A percentile compares a stretch with the other conserved stretches of the same genome.
phyloP scores from a whole-genome alignment of 2,113 vertebrate genomes.

The Neolamprologus fasciatus region DNA sequence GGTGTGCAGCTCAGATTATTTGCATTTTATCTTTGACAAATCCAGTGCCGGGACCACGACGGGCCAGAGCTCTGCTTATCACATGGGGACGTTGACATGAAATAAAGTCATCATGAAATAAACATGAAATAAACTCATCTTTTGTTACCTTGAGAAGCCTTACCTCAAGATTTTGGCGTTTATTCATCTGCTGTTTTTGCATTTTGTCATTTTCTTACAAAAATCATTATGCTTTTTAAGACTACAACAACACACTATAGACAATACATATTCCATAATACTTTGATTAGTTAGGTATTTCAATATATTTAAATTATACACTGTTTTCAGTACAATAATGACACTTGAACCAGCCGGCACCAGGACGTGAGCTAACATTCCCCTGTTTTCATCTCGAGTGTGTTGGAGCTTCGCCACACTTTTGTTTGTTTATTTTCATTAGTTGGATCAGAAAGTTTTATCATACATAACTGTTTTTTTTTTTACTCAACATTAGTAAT shows the following conservation, averaged over 20 bases:
- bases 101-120: not conserved
- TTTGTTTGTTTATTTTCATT: not conserved
- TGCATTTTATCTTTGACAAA: not conserved
- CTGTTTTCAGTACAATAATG: conserved; percentile 73
- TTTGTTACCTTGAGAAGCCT: conserved; percentile 8
- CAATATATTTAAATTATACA: conserved; percentile 83
- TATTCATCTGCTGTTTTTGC: conserved; percentile 52
- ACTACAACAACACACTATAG: conserved; percentile 76
- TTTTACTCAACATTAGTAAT: conserved; percentile 51
- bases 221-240: conserved; percentile 55
- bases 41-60: not conserved
- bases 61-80: not conserved
- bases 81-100: not conserved
- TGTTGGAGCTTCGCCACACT: not conserved
- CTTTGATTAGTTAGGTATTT: conserved; percentile 78
- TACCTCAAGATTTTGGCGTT: conserved; percentile 25
- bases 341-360: conserved; percentile 60
- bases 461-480: conserved; percentile 28
- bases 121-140: not conserved
- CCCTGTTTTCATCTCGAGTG: not conserved
- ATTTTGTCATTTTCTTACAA: conserved; percentile 65
- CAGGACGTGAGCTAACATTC: conserved; percentile 32
- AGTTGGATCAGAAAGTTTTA: conserved; percentile 28
- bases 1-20: conserved; percentile 3
- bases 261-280: conserved; percentile 77